Base-by-base conservation (phyloP, 1,140 invertebrate species). In the Schmidtea mediterranea region DNA sequence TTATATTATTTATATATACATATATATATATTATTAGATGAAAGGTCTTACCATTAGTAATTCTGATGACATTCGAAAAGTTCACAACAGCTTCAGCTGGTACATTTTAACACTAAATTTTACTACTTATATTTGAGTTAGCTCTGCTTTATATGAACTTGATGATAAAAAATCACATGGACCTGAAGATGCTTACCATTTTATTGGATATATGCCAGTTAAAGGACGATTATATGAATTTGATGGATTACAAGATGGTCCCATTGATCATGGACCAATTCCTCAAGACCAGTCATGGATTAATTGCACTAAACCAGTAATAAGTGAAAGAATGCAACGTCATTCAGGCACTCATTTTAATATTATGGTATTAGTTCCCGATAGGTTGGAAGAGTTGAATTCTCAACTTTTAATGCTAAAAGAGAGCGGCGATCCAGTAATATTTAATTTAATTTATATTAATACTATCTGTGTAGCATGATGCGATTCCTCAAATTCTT, bases 151-250 rank as follows among this genome's bases (percentile, higher is more conserved):
- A 48, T 90, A 94, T 70, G 90, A 95, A 68, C 78, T 90, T 67
- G 84, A 92, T 56, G 73, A 75, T 19, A 77, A 80, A 54, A 62
- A 71, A 49, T 67, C 72, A n/a, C 65, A 67, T 41, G 82, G 94
- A 70, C 83, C 92, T 61, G 86, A 97, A 52, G 86, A 94, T 65
- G 80, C 83, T 0, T 97, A 77, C 63, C 90, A 97, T 68, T 98
- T 95, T 71, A 76, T 97, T 21, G 77, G 82, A 51, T 97, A 95
- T 62, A 71, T 97, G 51, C 89, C 90, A 1, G 80, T 95, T 54
- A 80, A 84, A 57, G 86, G 86, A 0, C 69, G 82, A 24, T 63
- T 98, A 0, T 94, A 94, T 66, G 90, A 98, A 66, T 65, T 98
- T 52, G 90, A 98, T 73, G 90, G 90, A 1, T 66, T 97, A 0